These are phyloP conservation scores for Linyphia triangularis DNA, from an alignment of 2,888 invertebrate species.

Conservation along the genomic window DNA sequence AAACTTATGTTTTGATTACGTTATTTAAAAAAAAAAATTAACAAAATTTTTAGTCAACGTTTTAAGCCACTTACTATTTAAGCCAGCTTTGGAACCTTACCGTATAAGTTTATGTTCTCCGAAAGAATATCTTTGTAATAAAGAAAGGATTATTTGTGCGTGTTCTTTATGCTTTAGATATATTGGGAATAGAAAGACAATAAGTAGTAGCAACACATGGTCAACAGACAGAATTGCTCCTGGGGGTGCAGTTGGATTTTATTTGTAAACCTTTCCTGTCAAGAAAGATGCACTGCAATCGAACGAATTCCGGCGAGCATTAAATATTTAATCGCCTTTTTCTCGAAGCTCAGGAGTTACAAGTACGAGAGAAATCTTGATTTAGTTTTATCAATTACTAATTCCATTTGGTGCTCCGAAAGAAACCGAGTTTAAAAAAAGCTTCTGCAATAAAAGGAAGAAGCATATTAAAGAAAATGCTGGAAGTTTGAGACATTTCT, in stretches of 20 bases:
- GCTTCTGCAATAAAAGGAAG: not conserved
- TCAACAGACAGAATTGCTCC: constrained; percentile 14
- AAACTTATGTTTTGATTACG: too few species aligned
- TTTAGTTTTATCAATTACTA: not conserved
- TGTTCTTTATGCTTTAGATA: too few species aligned
- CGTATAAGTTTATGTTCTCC: too few species aligned
- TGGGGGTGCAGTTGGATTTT: constrained; percentile 27
- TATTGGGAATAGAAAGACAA: too few species aligned
- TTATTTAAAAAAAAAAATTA: too few species aligned
- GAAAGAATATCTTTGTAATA: too few species aligned
- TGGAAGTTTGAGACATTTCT: not conserved
- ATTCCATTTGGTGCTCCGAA: not conserved
- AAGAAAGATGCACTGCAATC: not conserved
- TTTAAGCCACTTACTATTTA: too few species aligned
- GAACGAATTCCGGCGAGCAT: not conserved
- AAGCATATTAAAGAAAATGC: not conserved
- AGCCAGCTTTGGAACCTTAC: too few species aligned
- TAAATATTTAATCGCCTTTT: not conserved
- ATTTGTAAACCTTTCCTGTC: constrained; percentile 17
- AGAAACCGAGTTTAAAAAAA: not conserved
- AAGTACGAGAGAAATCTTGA: not conserved
- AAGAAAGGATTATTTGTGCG: too few species aligned
- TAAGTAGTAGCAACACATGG: not conserved
- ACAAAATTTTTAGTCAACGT: too few species aligned
- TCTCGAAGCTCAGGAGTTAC: not conserved